Evolutionary conservation across 2,888 invertebrate species (phyloP), one percentile per base, ranked within the genome.

Genomic region (Mythimna lalbum): DNA sequence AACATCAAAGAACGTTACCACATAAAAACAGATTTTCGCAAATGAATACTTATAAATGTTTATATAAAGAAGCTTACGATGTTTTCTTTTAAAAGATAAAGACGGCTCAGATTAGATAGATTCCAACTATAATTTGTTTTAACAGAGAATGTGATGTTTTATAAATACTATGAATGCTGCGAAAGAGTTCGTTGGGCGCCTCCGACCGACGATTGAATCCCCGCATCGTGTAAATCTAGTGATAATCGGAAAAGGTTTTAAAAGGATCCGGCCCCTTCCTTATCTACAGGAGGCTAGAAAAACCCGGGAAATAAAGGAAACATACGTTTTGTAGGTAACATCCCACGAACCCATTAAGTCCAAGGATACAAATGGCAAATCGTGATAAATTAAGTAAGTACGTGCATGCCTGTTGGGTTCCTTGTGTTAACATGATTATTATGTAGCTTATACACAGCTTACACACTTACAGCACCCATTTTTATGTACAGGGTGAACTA

Each of bases 1-100:
- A 80, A 87, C 81, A 81, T 87, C 86, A 86, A 84, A 87, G 86
- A 80, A 69, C 68, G 47, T 59, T 73, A 69, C 72, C 74, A 69
- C 72, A 86, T 73, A 78, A 78, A 82, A 85, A 72, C 69, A 63
- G 77, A 80, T 78, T 77, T 83, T 77, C 78, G 75, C 65, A 74
- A 74, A 84, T 77, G 76, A 83, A 84, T 83, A 77, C 78, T 73
- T 80, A 79, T 78, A 81, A 78, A 74, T 79, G 80, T 83, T 83
- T 85, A 73, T 50, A 61, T 63, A 74, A 85, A 76, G 52, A 76
- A 62, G 68, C 74, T 82, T 82, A 71, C 73, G 27, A 71, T 80
- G 76, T 82, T 85, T 74, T 74, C 70, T 79, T 82, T 84, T 69
- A 47, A 69, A 75, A 80, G 66, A 85, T 74, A 82, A 76, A 85